Evolutionary conservation across 2,797 vertebrate species (phyloP).

Genomic region (Karalla daura): DNA sequence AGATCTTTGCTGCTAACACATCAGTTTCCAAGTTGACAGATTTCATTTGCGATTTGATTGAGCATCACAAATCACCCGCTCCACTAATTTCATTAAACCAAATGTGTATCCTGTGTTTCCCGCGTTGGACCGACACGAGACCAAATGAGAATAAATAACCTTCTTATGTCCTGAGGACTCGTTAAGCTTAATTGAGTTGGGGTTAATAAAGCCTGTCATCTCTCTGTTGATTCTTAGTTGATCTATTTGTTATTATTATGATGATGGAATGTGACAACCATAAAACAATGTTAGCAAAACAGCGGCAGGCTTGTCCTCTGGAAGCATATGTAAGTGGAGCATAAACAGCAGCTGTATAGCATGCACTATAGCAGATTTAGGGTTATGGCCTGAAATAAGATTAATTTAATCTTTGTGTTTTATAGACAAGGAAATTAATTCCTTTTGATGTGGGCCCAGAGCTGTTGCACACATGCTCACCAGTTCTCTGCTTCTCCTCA

Average conservation of each 20-base stretch:
- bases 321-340: constrained; percentile 4
- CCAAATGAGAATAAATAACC: constrained; percentile 72
- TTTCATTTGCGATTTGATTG: constrained; percentile 59
- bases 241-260: constrained; percentile 75
- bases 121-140: constrained; percentile 38
- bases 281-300: constrained; percentile 43
- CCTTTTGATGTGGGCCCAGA: too few species aligned
- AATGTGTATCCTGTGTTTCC: constrained; percentile 72
- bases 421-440: background rate
- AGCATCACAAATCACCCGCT: constrained; percentile 65
- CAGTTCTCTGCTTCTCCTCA: constrained; percentile 57
- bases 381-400: constrained; percentile 9
- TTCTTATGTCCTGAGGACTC: constrained; percentile 68
- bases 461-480: background rate
- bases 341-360: constrained; percentile 3
- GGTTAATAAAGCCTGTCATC: constrained; percentile 77
- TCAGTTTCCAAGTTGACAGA: constrained; percentile 57
- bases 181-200: constrained; percentile 80
- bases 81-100: constrained; percentile 75
- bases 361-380: background rate
- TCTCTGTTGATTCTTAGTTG: constrained; percentile 70
- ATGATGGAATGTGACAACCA: constrained; percentile 74
- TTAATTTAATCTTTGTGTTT: background rate
- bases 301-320: constrained; percentile 30
- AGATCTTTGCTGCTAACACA: constrained; percentile 44